Conservation (phyloP, 2,797 vertebrate species). For the Crocidura indochinensis region DNA sequence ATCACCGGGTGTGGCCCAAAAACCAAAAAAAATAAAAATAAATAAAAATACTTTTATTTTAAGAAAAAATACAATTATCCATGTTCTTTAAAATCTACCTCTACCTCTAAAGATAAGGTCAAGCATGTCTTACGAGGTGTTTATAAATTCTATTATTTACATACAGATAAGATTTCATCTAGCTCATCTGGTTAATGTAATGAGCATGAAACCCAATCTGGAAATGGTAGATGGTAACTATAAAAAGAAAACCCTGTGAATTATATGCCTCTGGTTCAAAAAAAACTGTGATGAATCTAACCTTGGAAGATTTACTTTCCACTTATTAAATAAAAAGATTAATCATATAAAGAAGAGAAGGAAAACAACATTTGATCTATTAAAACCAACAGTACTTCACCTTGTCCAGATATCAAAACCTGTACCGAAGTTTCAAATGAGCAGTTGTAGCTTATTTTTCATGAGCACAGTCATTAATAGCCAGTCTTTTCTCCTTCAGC, state of each 20-base stretch:
- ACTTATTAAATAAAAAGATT: neutral
- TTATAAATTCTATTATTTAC: conserved; percentile 17
- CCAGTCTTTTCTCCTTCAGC: conserved; percentile 4
- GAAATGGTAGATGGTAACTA: neutral
- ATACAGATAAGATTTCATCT: neutral
- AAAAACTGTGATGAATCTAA: conserved; percentile 26
- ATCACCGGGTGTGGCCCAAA: too few species aligned
- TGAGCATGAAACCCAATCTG: neutral
- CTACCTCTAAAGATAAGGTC: conserved; percentile 9
- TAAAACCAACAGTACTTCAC: conserved; percentile 8
- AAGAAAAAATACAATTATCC: conserved; percentile 46
- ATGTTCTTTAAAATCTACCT: conserved; percentile 34
- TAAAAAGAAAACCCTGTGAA: neutral
- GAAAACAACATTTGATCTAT: neutral
- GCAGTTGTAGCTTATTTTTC: neutral
- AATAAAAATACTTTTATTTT: conserved; percentile 51
- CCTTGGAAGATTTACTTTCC: conserved; percentile 33
- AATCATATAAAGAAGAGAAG: neutral
- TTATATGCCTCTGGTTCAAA: conserved; percentile 42
- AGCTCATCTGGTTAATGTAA: neutral
- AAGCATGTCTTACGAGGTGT: neutral
- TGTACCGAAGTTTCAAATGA: neutral
- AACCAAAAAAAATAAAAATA: too few species aligned
- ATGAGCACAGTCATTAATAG: conserved; percentile 32
- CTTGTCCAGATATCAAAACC: conserved; percentile 12